These are phyloP conservation scores for Lasius platythorax DNA, from an alignment of 2,888 invertebrate species.

Conservation along the genomic window DNA sequence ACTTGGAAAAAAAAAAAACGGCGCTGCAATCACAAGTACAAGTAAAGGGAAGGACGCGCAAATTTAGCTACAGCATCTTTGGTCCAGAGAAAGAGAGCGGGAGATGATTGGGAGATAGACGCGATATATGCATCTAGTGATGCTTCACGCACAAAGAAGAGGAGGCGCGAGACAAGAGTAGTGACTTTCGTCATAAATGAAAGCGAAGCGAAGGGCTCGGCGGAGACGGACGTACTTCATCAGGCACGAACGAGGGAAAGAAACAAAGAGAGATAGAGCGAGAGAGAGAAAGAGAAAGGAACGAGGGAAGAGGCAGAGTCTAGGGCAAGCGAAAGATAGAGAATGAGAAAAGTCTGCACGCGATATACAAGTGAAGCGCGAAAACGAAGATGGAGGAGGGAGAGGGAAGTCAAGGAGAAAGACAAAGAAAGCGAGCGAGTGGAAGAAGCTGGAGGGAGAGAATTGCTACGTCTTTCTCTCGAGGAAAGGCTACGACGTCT, in stretches of 20 bases:
- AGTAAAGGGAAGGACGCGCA: neutral
- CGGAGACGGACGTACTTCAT: constrained; percentile 56
- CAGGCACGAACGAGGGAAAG: constrained; percentile 36
- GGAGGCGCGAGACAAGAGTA: constrained; percentile 44
- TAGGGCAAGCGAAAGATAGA: constrained; percentile 38
- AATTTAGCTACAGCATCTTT: neutral
- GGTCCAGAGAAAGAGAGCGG: neutral
- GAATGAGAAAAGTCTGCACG: constrained; percentile 56
- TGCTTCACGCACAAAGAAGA: constrained; percentile 19
- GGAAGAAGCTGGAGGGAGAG: constrained; percentile 23
- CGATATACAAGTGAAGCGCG: constrained; percentile 57
- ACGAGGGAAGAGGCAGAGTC: constrained; percentile 52
- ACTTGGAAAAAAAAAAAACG: neutral
- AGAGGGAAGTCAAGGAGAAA: constrained; percentile 53
- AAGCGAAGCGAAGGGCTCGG: constrained; percentile 54
- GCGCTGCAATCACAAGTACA: neutral
- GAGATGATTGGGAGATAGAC: neutral
- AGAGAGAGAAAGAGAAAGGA: constrained; percentile 57
- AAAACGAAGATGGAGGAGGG: constrained; percentile 43
- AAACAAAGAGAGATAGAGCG: constrained; percentile 17
- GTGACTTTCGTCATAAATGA: constrained; percentile 56
- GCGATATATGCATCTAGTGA: constrained; percentile 14
- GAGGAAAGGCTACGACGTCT: constrained; percentile 36
- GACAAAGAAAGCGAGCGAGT: constrained; percentile 52
- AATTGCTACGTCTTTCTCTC: neutral